Evolutionary conservation across 2,888 invertebrate species (phyloP), one percentile per base, ranked within the genome.

Genomic region (Synergus japonicus): DNA sequence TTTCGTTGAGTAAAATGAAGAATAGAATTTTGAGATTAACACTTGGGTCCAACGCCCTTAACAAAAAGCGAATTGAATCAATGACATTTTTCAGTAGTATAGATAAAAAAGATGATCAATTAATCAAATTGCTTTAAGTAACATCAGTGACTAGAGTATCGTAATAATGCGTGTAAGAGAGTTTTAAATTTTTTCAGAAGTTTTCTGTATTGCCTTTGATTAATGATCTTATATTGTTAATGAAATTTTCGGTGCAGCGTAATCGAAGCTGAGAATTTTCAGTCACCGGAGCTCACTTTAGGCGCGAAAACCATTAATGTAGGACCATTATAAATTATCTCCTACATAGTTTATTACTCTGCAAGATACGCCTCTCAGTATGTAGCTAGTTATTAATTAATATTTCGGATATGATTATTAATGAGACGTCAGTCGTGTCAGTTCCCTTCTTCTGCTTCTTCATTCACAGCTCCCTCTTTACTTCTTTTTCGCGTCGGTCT

Each of bases 321-420:
- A 49, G 63, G 60, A 66, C 63, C 63, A 67, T 81, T 81, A 78
- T 76, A 78, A 78, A 81, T 77, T 76, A 78, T 66, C 76, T 44
- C 65, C 29, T 60, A 60, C 66, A 8, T 67, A 67, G 69, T 73
- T 37, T 73, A 54, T 73, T 73, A 73, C 49, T 22, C 37, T 54
- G 7, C 4, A n/a, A 49, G 69, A 73, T 49, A 54, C 63, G 49
- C 69, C 49, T 73, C 66, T 69, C 63, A 13, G 18, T 58, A 77
- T 67, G 46, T 64, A 69, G 54, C 18, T 54, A 65, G 41, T 79
- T 81, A 77, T 77, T 79, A 80, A 80, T 82, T 78, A 64, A 79
- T 81, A 73, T 79, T 65, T 81, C 77, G 78, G 46, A 81, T 78
- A 78, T 79, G 76, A 81, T 81, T 81, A 79, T 81, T 79, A 79